These are phyloP conservation scores for Graptemys geographica DNA, from an alignment of 2,797 vertebrate species.

Conservation along the genomic window DNA sequence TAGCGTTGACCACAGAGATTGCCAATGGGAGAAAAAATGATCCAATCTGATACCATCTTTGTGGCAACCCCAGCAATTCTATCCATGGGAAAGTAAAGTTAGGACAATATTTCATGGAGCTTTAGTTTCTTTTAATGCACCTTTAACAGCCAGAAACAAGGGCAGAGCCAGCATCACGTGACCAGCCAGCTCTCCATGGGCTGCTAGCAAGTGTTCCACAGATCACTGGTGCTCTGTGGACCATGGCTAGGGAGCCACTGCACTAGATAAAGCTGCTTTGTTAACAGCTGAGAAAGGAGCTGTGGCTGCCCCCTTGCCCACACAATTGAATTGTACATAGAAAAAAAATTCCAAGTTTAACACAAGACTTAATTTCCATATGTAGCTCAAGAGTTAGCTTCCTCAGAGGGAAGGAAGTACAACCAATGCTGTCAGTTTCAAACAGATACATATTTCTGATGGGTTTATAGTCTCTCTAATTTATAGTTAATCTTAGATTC, in stretches of 20 bases:
- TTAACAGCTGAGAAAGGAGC: not conserved
- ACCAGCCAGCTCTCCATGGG: not conserved
- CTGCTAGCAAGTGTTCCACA: rapidly evolving
- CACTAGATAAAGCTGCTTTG: not conserved
- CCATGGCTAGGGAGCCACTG: rapidly evolving
- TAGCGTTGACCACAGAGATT: not conserved
- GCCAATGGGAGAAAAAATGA: not conserved
- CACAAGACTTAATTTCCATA: not conserved
- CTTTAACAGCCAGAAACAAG: not conserved
- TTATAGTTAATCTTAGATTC: not conserved
- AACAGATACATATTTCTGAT: not conserved
- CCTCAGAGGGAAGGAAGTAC: not conserved
- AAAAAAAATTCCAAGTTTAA: not conserved
- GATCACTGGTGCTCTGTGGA: not conserved
- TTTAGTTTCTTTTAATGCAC: not conserved
- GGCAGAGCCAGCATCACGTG: not conserved
- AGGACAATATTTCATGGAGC: not conserved
- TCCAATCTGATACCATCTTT: not conserved
- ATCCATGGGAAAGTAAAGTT: not conserved
- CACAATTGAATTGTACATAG: rapidly evolving
- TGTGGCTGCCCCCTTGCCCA: not conserved
- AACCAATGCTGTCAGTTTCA: not conserved
- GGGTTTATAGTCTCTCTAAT: not conserved
- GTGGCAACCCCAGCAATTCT: not conserved
- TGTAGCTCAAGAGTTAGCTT: not conserved